These are phyloP conservation scores for Eulemur macaco DNA, from an alignment of 2,113 vertebrate species.

Conservation along the genomic window DNA sequence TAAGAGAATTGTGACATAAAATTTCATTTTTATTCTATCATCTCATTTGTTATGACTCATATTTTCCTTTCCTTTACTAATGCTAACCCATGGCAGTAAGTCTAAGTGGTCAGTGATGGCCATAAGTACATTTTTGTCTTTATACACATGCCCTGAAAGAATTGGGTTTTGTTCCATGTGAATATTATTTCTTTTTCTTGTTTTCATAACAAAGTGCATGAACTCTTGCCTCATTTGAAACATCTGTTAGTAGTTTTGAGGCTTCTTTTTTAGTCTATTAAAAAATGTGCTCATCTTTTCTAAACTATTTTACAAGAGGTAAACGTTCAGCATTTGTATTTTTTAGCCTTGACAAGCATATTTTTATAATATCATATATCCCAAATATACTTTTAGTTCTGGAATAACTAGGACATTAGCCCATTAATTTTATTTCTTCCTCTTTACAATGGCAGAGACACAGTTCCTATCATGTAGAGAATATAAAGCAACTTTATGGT, in stretches of 20 bases:
- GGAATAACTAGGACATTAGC: not conserved
- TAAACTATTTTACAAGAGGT: not conserved
- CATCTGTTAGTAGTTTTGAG: slow-evolving; percentile 48
- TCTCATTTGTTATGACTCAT: not conserved
- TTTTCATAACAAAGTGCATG: slow-evolving; percentile 34
- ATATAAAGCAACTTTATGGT: not conserved
- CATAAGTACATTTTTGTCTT: not conserved
- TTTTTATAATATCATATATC: not conserved
- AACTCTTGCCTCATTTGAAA: slow-evolving; percentile 63
- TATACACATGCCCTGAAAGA: not conserved
- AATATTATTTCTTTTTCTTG: slow-evolving; percentile 27
- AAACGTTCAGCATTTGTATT: slow-evolving; percentile 12
- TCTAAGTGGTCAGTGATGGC: not conserved
- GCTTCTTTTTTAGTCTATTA: not conserved
- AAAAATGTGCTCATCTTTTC: slow-evolving; percentile 33
- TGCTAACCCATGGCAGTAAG: not conserved
- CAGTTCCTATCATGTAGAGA: not conserved
- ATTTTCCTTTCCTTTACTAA: not conserved
- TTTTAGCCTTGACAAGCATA: not conserved
- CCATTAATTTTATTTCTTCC: not conserved
- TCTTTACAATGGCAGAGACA: not conserved
- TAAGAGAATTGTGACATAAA: not conserved
- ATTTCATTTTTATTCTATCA: not conserved
- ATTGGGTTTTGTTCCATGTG: not conserved
- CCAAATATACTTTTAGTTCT: not conserved